phyloP scores from a whole-genome alignment of 2,888 invertebrate species.

The Latrodectus elegans region DNA sequence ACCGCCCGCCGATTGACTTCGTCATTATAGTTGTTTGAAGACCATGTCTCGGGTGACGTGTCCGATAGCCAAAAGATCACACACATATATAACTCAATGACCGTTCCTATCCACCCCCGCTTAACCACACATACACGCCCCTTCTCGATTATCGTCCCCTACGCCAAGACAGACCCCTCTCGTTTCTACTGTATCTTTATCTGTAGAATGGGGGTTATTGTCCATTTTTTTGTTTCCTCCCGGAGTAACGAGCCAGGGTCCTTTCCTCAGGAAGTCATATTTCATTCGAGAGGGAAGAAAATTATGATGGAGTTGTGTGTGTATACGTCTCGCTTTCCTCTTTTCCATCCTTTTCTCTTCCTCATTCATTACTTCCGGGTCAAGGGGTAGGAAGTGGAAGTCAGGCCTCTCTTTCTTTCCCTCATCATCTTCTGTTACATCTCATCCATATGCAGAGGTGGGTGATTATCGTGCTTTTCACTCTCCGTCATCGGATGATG shows the following conservation, averaged over 20 bases:
- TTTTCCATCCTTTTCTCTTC: constrained; percentile 28
- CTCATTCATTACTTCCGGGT: constrained; percentile 67
- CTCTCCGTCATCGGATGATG: not conserved
- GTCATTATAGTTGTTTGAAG: constrained; percentile 43
- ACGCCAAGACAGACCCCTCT: not conserved
- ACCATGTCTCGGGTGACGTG: constrained; percentile 30
- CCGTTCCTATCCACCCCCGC: constrained; percentile 23
- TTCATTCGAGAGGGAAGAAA: constrained; percentile 40
- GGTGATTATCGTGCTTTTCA: constrained; percentile 6
- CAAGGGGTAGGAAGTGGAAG: constrained; percentile 53
- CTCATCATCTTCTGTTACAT: not conserved
- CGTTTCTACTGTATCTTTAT: constrained; percentile 7
- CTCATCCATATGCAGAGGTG: constrained; percentile 66
- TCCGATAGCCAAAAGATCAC: constrained; percentile 14
- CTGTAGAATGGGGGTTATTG: constrained; percentile 25
- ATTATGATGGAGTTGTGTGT: constrained; percentile 52
- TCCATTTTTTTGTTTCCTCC: constrained; percentile 49
- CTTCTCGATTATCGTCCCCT: not conserved
- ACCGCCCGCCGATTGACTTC: constrained; percentile 39
- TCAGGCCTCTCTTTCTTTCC: constrained; percentile 2
- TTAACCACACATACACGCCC: constrained; percentile 39
- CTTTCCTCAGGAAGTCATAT: constrained; percentile 48
- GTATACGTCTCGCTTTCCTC: not conserved
- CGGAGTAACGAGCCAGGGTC: constrained; percentile 6
- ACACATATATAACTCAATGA: constrained; percentile 47